phyloP scores from a whole-genome alignment of 2,888 invertebrate genomes.

The Acanthoscelides obtectus region DNA sequence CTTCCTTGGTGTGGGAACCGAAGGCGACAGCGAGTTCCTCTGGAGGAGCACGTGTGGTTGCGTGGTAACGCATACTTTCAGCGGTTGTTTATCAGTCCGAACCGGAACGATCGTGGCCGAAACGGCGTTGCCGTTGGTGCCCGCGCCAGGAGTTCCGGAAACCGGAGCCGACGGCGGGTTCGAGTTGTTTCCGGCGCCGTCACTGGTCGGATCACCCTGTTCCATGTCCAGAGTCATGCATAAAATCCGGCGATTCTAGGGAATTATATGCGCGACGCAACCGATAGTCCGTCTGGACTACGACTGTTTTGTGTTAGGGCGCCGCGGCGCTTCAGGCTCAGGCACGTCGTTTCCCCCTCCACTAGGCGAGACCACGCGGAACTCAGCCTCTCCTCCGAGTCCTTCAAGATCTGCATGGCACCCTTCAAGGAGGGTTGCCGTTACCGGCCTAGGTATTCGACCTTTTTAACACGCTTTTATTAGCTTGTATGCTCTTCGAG shows the following conservation, averaged over 20 bases:
- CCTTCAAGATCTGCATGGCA: background rate
- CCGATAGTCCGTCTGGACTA: conserved; percentile 35
- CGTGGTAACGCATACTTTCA: conserved; percentile 6
- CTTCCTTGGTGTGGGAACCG: conserved; percentile 55
- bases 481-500: no score
- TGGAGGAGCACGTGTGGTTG: conserved; percentile 31
- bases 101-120: background rate
- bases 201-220: conserved; percentile 11
- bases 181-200: conserved; percentile 7
- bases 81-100: conserved; percentile 7
- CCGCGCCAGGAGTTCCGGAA: conserved; percentile 3
- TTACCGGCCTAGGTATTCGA: no score
- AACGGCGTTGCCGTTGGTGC: background rate
- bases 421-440: background rate
- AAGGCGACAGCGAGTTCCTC: conserved; percentile 48
- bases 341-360: background rate
- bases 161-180: conserved; percentile 22
- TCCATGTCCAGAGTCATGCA: conserved; percentile 11
- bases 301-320: conserved; percentile 42
- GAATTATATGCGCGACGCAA: conserved; percentile 29
- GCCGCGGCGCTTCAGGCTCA: background rate
- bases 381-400: background rate
- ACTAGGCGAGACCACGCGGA: background rate
- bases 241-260: conserved; percentile 8
- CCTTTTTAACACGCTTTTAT: no score